Base-by-base conservation (phyloP, 2,797 vertebrate genomes). In the Chiloscyllium punctatum region DNA sequence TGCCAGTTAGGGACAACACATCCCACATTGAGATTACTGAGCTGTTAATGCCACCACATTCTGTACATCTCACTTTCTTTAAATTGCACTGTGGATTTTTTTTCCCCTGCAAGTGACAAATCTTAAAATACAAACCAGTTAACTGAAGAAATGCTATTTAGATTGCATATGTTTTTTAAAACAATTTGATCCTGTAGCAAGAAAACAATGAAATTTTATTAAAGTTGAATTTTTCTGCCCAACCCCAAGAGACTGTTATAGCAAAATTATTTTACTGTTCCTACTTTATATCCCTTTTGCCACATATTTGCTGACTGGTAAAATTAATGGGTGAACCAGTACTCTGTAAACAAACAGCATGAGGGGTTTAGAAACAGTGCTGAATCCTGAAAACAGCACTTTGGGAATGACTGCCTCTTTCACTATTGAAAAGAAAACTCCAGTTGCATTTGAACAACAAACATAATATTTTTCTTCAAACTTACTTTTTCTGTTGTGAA, bases 111-210 rank as follows among this genome's bases (percentile, higher is more conserved):
- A 33, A 94, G 92, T 72, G 48, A 51, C 92, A 94, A 94, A 94
- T 27, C 25, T 25, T 33, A 51, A 94, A 94, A 74, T 94, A 94
- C 72, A 94, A 94, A 48, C 42, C 23, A 94, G 51, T 88, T 88
- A 88, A 91, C 66, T 91, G 15, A 66, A 66, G 4, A 27, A 62
- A 62, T 62, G 9, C 66, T 37, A 68, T n/a, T 30, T 13, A 7
- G 3, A 94, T 74, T 13, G 33, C 42, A 74, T 0, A 4, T n/a
- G 57, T 33, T 8, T 66, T 94, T 42, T 8, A 51, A 94, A 48
- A 91, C 53, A 15, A 30, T 48, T 74, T 23, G 33, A 66, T 30
- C 42, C 69, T 30, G 13, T 42, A 74, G 18, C 37, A 57, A 53
- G 3, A 51, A 88, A 51, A 90, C 0, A 66, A n/a, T 33, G 91